Percentiles rank a stretch among this genome's conserved stretches.
Evolutionary conservation across 2,888 invertebrate species (phyloP).

Genomic region (Tillus elongatus): DNA sequence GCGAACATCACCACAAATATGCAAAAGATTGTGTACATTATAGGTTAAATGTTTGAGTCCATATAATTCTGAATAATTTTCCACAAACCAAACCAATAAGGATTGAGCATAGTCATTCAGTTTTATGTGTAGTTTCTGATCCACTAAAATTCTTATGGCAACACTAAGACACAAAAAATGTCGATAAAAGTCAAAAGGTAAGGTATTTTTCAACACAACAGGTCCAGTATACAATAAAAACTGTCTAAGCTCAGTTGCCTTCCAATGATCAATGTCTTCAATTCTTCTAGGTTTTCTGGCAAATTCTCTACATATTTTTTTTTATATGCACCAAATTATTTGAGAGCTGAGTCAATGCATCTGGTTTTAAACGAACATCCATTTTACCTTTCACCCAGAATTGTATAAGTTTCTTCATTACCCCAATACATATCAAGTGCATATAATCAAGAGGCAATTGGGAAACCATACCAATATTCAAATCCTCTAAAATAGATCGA

Average conservation of each 20-base stretch:
- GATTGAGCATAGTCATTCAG: constrained; percentile 15
- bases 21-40: constrained; percentile 23
- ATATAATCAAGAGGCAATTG: constrained; percentile 21
- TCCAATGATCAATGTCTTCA: constrained; percentile 12
- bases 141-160: constrained; percentile 4
- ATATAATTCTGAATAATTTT: constrained; percentile 17
- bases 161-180: constrained; percentile 8
- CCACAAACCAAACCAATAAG: constrained; percentile 16
- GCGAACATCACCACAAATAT: constrained; percentile 18
- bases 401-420: constrained; percentile 18
- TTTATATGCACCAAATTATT: constrained; percentile 8
- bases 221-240: constrained; percentile 9
- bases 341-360: constrained; percentile 9
- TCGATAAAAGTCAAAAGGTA: constrained; percentile 1
- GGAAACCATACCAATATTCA: constrained; percentile 18
- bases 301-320: constrained; percentile 16
- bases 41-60: constrained; percentile 19
- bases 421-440: constrained; percentile 21
- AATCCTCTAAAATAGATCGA: constrained; percentile 16
- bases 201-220: constrained; percentile 6
- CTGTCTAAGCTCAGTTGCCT: constrained; percentile 11
- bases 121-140: constrained; percentile 1
- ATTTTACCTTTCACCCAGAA: constrained; percentile 14
- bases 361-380: constrained; percentile 7
- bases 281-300: constrained; percentile 14